phyloP scores from a whole-genome alignment of 2,888 invertebrate genomes.

The Thecocarcelia acutangulata region DNA sequence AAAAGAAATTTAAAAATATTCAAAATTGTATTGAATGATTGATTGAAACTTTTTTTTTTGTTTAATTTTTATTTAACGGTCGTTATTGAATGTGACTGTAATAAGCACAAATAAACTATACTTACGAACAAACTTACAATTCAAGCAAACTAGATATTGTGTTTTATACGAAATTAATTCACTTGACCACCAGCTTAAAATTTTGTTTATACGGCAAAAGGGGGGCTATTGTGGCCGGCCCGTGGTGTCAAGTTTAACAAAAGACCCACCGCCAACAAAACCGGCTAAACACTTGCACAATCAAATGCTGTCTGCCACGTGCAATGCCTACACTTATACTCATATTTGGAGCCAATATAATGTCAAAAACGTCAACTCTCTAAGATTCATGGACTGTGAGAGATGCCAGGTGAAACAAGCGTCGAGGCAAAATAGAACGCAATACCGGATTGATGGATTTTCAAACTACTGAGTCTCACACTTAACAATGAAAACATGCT shows the following conservation, averaged over 20 bases:
- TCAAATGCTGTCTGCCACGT: no score
- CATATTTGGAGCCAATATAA: no score
- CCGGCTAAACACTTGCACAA: no score
- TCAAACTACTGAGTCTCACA: neutral
- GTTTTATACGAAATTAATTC: constrained; percentile 73
- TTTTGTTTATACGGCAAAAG: constrained; percentile 78
- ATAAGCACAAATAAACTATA: constrained; percentile 48
- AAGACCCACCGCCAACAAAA: constrained; percentile 21
- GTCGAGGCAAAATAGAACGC: neutral
- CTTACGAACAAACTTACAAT: constrained; percentile 52
- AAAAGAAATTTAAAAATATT: constrained; percentile 16
- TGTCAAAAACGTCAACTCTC: no score
- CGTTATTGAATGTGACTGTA: constrained; percentile 46
- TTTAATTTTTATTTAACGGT: constrained; percentile 3
- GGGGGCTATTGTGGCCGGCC: constrained; percentile 75
- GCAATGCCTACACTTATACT: no score
- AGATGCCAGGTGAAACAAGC: neutral
- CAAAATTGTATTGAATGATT: constrained; percentile 22
- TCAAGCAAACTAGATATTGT: constrained; percentile 47
- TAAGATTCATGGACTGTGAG: neutral
- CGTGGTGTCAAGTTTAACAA: constrained; percentile 70
- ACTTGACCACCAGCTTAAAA: constrained; percentile 80
- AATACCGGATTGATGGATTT: neutral
- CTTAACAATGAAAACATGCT: constrained; percentile 5
- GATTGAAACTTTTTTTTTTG: neutral